Evolutionary conservation across 2,888 invertebrate genomes (phyloP), one percentile per base, ranked within the genome.

Genomic region (Tiphia femorata): DNA sequence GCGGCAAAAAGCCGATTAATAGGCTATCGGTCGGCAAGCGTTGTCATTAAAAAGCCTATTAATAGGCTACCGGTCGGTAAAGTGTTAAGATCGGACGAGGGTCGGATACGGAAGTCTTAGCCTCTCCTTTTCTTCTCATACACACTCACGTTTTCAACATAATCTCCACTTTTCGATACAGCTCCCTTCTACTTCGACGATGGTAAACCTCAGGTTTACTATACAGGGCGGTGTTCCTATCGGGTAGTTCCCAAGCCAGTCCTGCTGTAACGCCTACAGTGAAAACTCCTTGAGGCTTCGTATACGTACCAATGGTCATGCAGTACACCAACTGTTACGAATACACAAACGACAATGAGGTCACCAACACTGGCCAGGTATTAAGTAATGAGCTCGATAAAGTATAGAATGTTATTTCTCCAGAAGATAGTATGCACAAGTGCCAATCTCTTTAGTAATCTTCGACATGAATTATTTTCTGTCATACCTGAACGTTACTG

Each of bases 211-310:
- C 86, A 5, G 78, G 73, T 51, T 78, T 76, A 56, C 78, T 64
- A 50, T 70, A 67, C 2, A 86, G 74, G 48, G 85, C 85, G 41
- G 85, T 84, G 70, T 85, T 84, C 55, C 64, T 64, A 67, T 91
- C 90, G 0, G 93, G 93, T 37, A 93, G 79, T 73, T 92, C 90
- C 87, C 90, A 93, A 1, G 93, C 93, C 69, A 93, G 81, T 0
- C 92, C 92, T 0, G 92, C 91, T 0, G 93, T 93, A 43, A 89
- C 86, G 0, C 93, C 93, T 71, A 90, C 85, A 7, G 91, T 86
- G 59, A 92, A 87, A 41, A 89, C 87, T 56, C 88, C 87, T 0
- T 86, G 85, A 2, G 89, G 88, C 0, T 81, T 65, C 1, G 85
- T 76, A 48, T 87, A 75, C 30, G 86, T 85, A 0, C 88, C 87